Percentiles rank a stretch among this genome's conserved stretches.
Conservation (phyloP, 2,113 vertebrate species). For the Zosterops lateralis region DNA sequence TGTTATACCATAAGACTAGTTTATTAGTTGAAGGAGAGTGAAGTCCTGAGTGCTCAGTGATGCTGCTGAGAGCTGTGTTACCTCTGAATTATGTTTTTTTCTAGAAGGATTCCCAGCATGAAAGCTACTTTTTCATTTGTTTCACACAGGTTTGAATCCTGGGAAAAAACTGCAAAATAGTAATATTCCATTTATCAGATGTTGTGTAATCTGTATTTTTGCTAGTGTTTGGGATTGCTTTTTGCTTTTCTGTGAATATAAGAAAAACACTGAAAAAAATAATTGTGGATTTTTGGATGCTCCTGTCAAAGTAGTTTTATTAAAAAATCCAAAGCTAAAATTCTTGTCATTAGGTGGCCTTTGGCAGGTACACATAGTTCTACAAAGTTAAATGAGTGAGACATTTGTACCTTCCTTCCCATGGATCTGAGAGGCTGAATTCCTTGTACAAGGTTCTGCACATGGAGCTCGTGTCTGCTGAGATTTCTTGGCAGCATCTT, state of each 20-base stretch:
- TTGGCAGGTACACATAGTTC: neutral
- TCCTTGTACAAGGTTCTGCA: neutral
- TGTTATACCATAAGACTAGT: neutral
- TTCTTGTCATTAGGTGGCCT: neutral
- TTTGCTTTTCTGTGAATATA: neutral
- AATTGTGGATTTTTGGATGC: neutral
- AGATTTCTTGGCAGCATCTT: neutral
- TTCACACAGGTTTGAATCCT: neutral
- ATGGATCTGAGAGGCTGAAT: neutral
- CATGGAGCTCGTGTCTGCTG: accelerated
- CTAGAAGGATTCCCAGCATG: neutral
- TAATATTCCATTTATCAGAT: neutral
- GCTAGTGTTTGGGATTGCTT: neutral
- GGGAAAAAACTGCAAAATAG: neutral
- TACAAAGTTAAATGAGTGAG: neutral
- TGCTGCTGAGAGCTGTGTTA: neutral
- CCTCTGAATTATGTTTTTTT: neutral
- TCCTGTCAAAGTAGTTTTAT: neutral
- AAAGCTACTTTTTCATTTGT: neutral
- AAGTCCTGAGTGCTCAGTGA: accelerated
- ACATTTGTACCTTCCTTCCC: neutral
- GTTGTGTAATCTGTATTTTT: neutral
- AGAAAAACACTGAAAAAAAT: neutral
- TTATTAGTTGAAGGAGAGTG: neutral
- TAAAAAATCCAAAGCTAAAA: neutral